Evolutionary conservation across 1,140 invertebrate genomes (phyloP), one percentile per base, ranked within the genome.

Genomic region (Hyposmocoma kahamanoa): DNA sequence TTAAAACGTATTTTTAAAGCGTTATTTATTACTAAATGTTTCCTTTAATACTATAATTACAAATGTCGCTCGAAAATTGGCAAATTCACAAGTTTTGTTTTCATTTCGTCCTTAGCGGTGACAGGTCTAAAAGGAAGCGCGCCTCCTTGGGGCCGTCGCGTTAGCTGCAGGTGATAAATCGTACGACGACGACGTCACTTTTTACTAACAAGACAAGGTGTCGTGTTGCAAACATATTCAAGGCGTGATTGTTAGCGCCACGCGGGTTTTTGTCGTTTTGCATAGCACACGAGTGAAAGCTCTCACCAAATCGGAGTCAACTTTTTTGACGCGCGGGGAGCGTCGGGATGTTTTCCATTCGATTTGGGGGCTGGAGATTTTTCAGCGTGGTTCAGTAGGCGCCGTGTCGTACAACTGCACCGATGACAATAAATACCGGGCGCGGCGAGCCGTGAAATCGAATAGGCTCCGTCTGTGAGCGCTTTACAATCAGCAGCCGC

Each of bases 401-500:
- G 70, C 67, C 72, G 74, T 80, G 77, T 82, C 78, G 78, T 81
- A 77, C 81, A 71, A 79, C 69, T 82, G 78, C 75, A 81, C 71
- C 81, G 81, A 84, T 84, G 81, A 84, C 78, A 82, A 84, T 84
- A 84, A 84, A 84, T 82, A 82, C 81, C 76, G 76, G 60, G 53
- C 58, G 81, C 78, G 75, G 62, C 73, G 76, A 82, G 81, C 76
- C 81, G 81, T 84, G 78, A 82, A 82, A 82, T 82, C 81, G 81
- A 84, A 84, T 84, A 84, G 78, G 81, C 81, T 82, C 70, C 80
- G 76, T 77, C 76, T 84, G 78, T 72, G 80, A 82, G 74, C 78
- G 75, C 69, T 81, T 81, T 81, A 82, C 80, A 84, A 82, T 84
- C 81, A 84, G 78, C 81, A 69, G 76, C 60, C 67, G 68, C 58